Conservation (phyloP, 2,888 invertebrate species). For the Teinopalpus imperialis region DNA sequence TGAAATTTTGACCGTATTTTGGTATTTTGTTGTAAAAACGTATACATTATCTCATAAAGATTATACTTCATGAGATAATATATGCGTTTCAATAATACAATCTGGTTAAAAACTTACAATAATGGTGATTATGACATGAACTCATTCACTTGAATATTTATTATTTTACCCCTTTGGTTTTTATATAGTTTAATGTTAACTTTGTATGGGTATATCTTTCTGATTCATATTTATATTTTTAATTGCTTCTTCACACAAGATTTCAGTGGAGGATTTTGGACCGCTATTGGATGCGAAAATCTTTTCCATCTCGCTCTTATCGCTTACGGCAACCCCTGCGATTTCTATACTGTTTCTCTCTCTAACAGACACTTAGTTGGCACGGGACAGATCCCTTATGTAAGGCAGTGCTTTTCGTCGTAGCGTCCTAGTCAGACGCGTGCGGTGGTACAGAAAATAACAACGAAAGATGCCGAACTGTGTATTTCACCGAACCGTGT, state of each 20-base stretch:
- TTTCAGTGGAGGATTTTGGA: constrained; percentile 58
- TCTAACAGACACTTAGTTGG: constrained; percentile 60
- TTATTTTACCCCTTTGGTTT: background rate
- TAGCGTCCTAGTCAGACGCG: constrained; percentile 46
- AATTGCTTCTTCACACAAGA: constrained; percentile 77
- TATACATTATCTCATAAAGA: no score
- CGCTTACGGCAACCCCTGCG: constrained; percentile 61
- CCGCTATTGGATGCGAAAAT: constrained; percentile 59
- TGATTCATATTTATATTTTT: constrained; percentile 70
- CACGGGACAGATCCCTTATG: constrained; percentile 74
- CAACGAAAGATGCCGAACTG: constrained; percentile 54
- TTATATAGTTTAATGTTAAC: constrained; percentile 12
- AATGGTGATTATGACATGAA: no score
- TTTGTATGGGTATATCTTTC: constrained; percentile 49
- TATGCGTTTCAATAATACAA: no score
- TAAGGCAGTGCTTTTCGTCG: constrained; percentile 70
- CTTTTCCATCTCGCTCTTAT: constrained; percentile 61
- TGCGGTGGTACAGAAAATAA: constrained; percentile 36
- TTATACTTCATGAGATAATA: no score
- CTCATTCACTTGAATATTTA: no score
- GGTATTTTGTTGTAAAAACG: no score
- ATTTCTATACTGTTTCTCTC: constrained; percentile 58
- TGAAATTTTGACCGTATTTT: no score
- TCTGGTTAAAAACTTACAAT: no score
- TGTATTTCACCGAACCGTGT: constrained; percentile 25